A percentile compares a stretch with the other conserved stretches of the same genome.
Conservation (phyloP, 1,140 invertebrate genomes). For the Zaprionus lachaisei region DNA sequence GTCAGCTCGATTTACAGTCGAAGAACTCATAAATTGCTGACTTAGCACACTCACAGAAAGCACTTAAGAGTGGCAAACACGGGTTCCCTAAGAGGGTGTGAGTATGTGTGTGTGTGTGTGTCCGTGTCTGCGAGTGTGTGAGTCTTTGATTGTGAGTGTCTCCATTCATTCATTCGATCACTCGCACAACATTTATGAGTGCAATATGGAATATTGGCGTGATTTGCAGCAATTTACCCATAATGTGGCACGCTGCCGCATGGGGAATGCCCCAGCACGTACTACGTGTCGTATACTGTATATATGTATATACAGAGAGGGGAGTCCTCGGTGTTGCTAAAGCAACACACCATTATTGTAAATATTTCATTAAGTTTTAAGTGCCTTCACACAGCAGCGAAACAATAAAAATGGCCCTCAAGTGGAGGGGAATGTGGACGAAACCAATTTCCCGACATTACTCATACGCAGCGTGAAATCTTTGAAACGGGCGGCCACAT, state of each 20-base stretch:
- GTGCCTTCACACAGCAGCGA: conserved; percentile 65
- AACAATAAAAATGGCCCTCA: conserved; percentile 71
- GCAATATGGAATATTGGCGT: conserved; percentile 64
- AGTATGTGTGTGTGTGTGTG: neutral
- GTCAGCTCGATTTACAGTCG: conserved; percentile 39
- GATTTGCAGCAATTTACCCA: conserved; percentile 75
- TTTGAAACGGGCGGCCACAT: conserved; percentile 39
- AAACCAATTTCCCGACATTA: conserved; percentile 58
- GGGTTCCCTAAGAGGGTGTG: conserved; percentile 39
- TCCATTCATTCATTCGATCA: conserved; percentile 3
- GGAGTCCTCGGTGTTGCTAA: conserved; percentile 53
- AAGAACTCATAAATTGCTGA: conserved; percentile 30
- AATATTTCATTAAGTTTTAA: conserved; percentile 82
- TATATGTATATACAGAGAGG: neutral
- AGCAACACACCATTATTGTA: conserved; percentile 72
- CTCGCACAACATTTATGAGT: conserved; percentile 56
- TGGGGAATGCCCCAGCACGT: conserved; percentile 11
- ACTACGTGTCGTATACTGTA: neutral
- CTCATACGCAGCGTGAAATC: conserved; percentile 74
- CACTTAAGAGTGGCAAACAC: conserved; percentile 35
- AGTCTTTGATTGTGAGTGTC: neutral
- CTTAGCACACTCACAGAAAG: conserved; percentile 26
- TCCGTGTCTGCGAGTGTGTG: conserved; percentile 23
- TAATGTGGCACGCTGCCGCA: conserved; percentile 48
- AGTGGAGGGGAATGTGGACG: conserved; percentile 2